These are phyloP conservation scores for Bembecia ichneumoniformis DNA, from an alignment of 2,888 invertebrate species.

Conservation along the genomic window DNA sequence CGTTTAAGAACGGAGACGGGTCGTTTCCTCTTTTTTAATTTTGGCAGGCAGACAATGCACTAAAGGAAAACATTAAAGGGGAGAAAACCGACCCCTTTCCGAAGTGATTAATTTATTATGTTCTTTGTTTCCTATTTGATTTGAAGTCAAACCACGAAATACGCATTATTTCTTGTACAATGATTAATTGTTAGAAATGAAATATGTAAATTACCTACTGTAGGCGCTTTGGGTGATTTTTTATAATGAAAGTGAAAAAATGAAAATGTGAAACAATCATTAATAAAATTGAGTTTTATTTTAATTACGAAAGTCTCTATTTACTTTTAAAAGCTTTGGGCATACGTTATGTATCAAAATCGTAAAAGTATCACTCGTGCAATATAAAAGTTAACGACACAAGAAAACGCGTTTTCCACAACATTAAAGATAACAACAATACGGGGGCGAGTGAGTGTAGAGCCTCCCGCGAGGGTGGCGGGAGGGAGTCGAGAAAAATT, in stretches of 20 bases:
- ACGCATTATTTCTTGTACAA: background rate
- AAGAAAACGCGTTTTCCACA: conserved; percentile 74
- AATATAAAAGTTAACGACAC: conserved; percentile 74
- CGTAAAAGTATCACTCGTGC: conserved; percentile 71
- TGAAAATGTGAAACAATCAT: no score
- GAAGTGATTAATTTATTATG: conserved; percentile 69
- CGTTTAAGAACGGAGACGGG: conserved; percentile 45
- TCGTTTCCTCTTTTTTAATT: conserved; percentile 64
- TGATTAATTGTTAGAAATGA: no score
- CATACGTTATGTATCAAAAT: conserved; percentile 67
- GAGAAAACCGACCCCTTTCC: conserved; percentile 52
- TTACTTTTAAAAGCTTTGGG: conserved; percentile 11
- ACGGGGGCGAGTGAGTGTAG: conserved; percentile 71
- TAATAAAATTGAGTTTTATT: no score
- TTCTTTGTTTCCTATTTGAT: conserved; percentile 67
- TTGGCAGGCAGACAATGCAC: conserved; percentile 65
- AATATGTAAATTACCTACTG: background rate
- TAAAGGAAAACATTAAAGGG: conserved; percentile 66
- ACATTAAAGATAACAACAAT: conserved; percentile 74
- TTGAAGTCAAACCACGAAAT: conserved; percentile 10
- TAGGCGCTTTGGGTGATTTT: background rate
- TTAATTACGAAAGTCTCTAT: background rate
- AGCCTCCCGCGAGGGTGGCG: conserved; percentile 69
- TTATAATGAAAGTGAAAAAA: background rate
- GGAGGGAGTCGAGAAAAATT: conserved; percentile 79